Evolutionary conservation across 1,140 invertebrate species (phyloP).

Genomic region (Chionoecetes opilio): DNA sequence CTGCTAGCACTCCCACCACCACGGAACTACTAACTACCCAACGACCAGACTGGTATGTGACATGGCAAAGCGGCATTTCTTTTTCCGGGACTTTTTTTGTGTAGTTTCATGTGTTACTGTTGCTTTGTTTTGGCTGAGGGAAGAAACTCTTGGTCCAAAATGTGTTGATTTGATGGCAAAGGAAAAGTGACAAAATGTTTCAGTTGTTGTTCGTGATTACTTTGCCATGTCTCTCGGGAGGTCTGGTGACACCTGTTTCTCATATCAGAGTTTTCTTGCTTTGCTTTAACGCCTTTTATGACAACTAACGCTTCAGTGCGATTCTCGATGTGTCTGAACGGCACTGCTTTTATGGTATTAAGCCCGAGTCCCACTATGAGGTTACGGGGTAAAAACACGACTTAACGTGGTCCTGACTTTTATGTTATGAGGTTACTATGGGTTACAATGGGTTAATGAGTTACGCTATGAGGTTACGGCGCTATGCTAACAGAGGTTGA

Average conservation of each 20-base stretch:
- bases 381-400: no score
- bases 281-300: neutral
- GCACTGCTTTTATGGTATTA: neutral
- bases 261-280: neutral
- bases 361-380: no score
- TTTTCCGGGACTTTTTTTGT: constrained; percentile 65
- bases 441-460: no score
- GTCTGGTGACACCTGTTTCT: constrained; percentile 22
- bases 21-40: constrained; percentile 75
- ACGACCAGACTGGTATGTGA: constrained; percentile 79
- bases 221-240: constrained; percentile 49
- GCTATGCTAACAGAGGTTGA: no score
- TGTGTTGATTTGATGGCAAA: neutral
- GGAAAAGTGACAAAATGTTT: neutral
- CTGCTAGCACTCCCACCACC: constrained; percentile 69
- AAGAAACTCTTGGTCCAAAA: neutral
- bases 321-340: neutral
- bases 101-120: neutral
- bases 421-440: no score
- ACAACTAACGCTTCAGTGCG: neutral
- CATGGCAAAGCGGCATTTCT: constrained; percentile 73
- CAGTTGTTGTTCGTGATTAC: constrained; percentile 11
- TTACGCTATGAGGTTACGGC: no score
- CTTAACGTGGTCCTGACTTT: no score
- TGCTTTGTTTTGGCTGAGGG: constrained; percentile 43